Percentiles rank a stretch among this genome's conserved stretches.
phyloP scores from a whole-genome alignment of 2,113 vertebrate species.

The Columbina picui region DNA sequence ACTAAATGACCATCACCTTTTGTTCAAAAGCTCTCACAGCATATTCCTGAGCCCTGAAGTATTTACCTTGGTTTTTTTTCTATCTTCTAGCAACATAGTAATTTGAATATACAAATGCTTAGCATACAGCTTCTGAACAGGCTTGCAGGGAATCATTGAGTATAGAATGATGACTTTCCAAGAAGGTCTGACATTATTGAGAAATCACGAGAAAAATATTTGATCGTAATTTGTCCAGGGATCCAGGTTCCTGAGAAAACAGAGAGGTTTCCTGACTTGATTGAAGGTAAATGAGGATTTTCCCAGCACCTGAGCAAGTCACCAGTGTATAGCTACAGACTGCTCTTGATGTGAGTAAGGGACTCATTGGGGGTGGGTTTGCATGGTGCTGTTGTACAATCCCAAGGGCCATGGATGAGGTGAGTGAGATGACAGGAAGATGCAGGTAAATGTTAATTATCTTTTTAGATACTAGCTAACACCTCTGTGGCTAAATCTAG shows the following conservation, averaged over 20 bases:
- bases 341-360: too few species aligned
- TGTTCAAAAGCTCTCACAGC: not conserved
- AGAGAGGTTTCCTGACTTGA: not conserved
- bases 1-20: not conserved
- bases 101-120: not conserved
- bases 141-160: not conserved
- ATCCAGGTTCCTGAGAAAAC: not conserved
- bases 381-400: not conserved
- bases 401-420: not conserved
- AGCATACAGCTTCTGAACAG: not conserved
- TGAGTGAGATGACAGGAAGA: not conserved
- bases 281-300: not conserved
- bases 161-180: not conserved
- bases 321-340: not conserved
- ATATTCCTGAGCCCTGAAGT: not conserved
- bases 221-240: not conserved
- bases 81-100: not conserved
- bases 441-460: accelerated
- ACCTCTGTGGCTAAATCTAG: not conserved
- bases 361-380: not conserved
- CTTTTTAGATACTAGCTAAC: not conserved
- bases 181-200: not conserved
- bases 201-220: not conserved
- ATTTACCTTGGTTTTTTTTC: not conserved
- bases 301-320: not conserved